Conservation (phyloP, 2,113 vertebrate genomes). For the Condylura cristata region DNA sequence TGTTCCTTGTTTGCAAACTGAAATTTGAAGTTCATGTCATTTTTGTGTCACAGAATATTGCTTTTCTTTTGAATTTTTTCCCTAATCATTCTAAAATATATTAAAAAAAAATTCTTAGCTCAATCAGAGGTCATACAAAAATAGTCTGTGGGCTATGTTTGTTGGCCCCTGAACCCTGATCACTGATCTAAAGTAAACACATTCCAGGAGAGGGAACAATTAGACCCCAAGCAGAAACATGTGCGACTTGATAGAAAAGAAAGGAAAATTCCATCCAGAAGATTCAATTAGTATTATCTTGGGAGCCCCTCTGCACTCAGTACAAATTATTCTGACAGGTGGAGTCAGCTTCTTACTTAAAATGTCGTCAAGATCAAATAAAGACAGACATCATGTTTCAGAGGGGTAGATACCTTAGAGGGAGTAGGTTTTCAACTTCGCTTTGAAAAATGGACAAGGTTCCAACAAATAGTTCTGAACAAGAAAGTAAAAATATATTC, state of each 20-base stretch:
- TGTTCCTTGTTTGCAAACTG: background rate
- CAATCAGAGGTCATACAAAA: background rate
- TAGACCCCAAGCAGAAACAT: background rate
- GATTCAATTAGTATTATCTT: background rate
- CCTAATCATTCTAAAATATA: background rate
- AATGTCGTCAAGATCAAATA: background rate
- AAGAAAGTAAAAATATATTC: background rate
- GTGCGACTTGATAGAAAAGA: background rate
- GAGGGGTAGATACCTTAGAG: background rate
- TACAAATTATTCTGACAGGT: background rate
- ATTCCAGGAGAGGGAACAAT: background rate
- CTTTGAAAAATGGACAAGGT: background rate
- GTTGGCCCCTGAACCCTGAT: background rate
- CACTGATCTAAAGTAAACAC: background rate
- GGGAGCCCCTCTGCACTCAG: background rate
- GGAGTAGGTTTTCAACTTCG: background rate
- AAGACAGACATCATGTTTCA: background rate
- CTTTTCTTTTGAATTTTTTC: background rate
- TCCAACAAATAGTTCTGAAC: background rate
- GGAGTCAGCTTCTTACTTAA: background rate
- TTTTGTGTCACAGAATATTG: background rate
- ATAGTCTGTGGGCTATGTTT: background rate
- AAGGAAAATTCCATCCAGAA: background rate
- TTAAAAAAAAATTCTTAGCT: background rate
- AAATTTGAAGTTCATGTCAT: background rate